Conservation (phyloP, 2,888 invertebrate genomes). For the Diarsia brunnea region DNA sequence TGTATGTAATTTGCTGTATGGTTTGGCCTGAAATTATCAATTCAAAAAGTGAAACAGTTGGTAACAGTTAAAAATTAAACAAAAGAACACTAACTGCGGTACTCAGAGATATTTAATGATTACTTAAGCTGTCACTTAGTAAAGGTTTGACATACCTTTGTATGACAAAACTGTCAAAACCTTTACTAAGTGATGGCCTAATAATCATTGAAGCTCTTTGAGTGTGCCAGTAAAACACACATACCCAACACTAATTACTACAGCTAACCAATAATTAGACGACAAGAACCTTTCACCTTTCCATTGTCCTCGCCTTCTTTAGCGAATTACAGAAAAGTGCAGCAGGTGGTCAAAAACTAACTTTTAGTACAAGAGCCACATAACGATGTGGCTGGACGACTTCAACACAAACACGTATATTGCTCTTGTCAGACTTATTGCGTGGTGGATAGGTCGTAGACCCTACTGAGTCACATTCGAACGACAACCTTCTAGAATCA, state of each 20-base stretch:
- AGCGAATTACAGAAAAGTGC: conserved; percentile 61
- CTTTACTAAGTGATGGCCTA: too few species aligned
- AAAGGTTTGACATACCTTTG: too few species aligned
- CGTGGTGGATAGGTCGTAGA: conserved; percentile 66
- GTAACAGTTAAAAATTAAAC: not conserved
- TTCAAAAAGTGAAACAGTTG: not conserved
- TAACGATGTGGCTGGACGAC: conserved; percentile 63
- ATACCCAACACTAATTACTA: conserved; percentile 29
- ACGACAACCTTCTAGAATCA: conserved; percentile 55
- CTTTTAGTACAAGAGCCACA: conserved; percentile 58
- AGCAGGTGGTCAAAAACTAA: conserved; percentile 66
- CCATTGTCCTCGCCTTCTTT: conserved; percentile 49
- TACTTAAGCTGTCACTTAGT: too few species aligned
- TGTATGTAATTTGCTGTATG: not conserved
- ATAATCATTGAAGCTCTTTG: too few species aligned
- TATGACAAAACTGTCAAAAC: too few species aligned
- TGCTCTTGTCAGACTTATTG: conserved; percentile 59
- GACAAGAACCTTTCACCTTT: conserved; percentile 51
- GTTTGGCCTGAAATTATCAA: not conserved
- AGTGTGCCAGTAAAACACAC: too few species aligned
- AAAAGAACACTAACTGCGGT: too few species aligned
- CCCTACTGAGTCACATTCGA: conserved; percentile 66
- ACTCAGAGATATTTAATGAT: too few species aligned
- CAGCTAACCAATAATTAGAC: conserved; percentile 44
- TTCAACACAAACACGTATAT: conserved; percentile 56